Conservation (phyloP, 92 coral and sea anemone species). For the Actinernus sp. region DNA sequence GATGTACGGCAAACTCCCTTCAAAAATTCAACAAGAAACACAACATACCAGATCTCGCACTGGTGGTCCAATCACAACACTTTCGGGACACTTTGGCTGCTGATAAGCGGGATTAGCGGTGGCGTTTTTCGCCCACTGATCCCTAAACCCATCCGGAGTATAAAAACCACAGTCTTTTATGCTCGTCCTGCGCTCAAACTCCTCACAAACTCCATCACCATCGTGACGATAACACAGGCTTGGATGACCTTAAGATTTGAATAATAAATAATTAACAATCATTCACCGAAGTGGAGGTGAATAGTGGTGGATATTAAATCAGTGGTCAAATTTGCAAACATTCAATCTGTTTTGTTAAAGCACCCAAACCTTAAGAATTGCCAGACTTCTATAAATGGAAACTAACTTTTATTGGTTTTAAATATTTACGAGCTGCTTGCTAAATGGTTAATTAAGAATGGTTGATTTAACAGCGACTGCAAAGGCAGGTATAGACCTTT, state of each 20-base stretch:
- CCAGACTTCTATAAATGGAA: too few relatives aligned
- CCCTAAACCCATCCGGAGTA: conserved; percentile 94
- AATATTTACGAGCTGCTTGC: too few relatives aligned
- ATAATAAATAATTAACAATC: neutral
- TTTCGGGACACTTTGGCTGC: conserved; percentile 47
- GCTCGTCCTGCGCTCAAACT: conserved; percentile 84
- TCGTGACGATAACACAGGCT: conserved; percentile 96
- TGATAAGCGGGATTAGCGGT: conserved; percentile 61
- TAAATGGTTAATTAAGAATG: too few relatives aligned
- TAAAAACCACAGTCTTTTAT: conserved; percentile 97
- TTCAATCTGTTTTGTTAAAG: too few relatives aligned
- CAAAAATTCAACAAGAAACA: too few relatives aligned
- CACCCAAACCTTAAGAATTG: too few relatives aligned
- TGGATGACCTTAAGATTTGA: conserved; percentile 75
- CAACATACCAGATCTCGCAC: conserved; percentile 78
- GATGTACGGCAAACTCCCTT: too few relatives aligned
- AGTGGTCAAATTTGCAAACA: neutral
- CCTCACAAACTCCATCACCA: conserved; percentile 96
- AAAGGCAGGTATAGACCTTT: too few relatives aligned
- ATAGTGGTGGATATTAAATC: too few relatives aligned
- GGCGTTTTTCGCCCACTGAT: conserved; percentile 89
- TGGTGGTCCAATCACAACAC: conserved; percentile 81
- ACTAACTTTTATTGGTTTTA: too few relatives aligned
- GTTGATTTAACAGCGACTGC: too few relatives aligned
- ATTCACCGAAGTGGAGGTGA: too few relatives aligned